Evolutionary conservation across 2,113 vertebrate genomes (phyloP), one percentile per base, ranked within the genome.

Genomic region (Lethenteron reissneri): DNA sequence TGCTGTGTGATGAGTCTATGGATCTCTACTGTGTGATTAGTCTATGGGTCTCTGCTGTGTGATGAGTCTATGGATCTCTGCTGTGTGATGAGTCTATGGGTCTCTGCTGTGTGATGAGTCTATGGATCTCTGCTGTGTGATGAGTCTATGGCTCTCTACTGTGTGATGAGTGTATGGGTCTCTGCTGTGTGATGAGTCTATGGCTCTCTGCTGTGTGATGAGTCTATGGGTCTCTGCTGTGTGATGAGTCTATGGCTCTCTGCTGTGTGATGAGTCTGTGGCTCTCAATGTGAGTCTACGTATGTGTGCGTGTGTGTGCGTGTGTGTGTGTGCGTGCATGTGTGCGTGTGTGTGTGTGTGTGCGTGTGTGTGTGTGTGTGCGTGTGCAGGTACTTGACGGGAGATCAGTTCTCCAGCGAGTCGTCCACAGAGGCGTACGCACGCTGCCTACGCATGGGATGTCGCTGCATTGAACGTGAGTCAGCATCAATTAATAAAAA

Each of bases 361-460:
- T 2, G 60, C 2, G 60, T 62, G 60, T 62, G 60, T 64, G 60
- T 64, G 60, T 5, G 60, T 64, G 60, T 5, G 3, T 64, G 3
- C 17, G 60, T 64, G 60, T 64, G 14, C 13, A 17, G 14, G 17
- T 64, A 14, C 60, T 64, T 17, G 60, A 17, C 86, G 0, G 87
- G 87, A 57, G 87, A 88, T 71, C 87, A 88, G 81, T 88, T 88
- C 72, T 88, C 87, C 78, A 88, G 87, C 0, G 87, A 88, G 74
- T 88, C 87, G 0, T 88, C 87, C 57, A 75, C 88, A 5, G 87
- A 88, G 41, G 87, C 87, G 0, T 88, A 88, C 0, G 81, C 86
- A 8, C 85, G 87, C 72, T 88, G 87, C 73, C 81, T 88, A 72
- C 81, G 86, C 72, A 85, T 87, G 84, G 85, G 87, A 76, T 88